Base-by-base conservation (phyloP, 2,113 vertebrate genomes). In the Aleadryas rufinucha region DNA sequence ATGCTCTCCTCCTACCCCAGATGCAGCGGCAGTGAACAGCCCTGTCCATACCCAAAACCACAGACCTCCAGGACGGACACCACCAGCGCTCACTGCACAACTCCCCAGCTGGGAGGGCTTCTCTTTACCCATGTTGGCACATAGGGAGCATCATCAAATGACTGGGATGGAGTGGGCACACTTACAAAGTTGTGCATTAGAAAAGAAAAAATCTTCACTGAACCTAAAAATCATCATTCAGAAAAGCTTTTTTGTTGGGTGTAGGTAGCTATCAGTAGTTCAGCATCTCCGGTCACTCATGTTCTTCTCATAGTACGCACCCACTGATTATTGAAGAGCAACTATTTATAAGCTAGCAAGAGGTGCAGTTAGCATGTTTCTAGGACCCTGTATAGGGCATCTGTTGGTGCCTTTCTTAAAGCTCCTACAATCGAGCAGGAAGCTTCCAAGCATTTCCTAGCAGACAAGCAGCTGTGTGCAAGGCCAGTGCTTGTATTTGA, bases 161-260 rank as follows among this genome's bases (percentile, higher is more conserved):
- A 56, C 27, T 59, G 9, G 10, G 42, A 45, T 2, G 0, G 22
- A 84, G 23, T 0, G 1, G 10, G 16, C 8, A 45, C 7, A 47
- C 15, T 47, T 35, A 59, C 1, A 47, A 18, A 61, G 7, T 1
- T 45, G 42, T 41, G 2, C n/a, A 57, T 18, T 20, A 60, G 23
- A 42, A 42, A 93, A 89, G 33, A 16, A 47, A 74, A 77, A 56
- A 53, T n/a, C 10, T 82, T 53, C 49, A 39, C 60, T 50, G 17
- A 81, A 60, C 27, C 7, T 31, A 61, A 63, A 88, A 53, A 33
- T 31, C 37, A 47, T 19, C 1, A 0, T n/a, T 71, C n/a, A 57
- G 53, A 52, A 63, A 77, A 60, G 39, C n/a, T n/a, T 44, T 39
- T 26, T 33, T 57, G 21, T 15, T 63, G 30, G 15, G 21, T 13